Conservation (phyloP, 2,797 vertebrate genomes). For the Enteromius mattozi region DNA sequence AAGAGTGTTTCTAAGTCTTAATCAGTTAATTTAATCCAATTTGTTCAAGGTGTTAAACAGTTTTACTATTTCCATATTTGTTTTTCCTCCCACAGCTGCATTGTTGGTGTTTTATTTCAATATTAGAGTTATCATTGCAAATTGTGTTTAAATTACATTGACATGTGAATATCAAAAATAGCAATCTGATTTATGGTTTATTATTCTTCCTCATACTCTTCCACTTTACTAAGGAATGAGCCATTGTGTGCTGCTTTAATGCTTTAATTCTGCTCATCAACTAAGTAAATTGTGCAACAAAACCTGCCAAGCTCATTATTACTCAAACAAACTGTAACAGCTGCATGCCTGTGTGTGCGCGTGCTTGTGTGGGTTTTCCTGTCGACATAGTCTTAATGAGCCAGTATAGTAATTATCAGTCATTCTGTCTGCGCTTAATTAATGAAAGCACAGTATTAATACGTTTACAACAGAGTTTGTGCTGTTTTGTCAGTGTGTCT, state of each 20-base stretch:
- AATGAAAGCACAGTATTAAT: constrained; percentile 73
- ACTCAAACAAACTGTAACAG: constrained; percentile 70
- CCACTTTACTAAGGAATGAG: constrained; percentile 48
- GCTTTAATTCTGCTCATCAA: constrained; percentile 67
- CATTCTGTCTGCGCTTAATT: constrained; percentile 73
- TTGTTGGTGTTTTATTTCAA: constrained; percentile 8
- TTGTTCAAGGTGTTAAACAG: constrained; percentile 1
- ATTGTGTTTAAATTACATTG: not conserved
- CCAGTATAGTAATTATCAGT: constrained; percentile 77
- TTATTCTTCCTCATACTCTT: constrained; percentile 42
- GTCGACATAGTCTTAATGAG: constrained; percentile 76
- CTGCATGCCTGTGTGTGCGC: constrained; percentile 71
- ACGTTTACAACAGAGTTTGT: constrained; percentile 62
- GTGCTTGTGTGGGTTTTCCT: constrained; percentile 40
- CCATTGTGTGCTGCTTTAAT: constrained; percentile 68
- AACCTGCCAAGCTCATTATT: constrained; percentile 73
- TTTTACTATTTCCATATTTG: not conserved
- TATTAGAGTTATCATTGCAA: not conserved
- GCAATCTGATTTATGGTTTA: constrained; percentile 6
- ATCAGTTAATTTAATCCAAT: not conserved
- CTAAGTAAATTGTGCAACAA: constrained; percentile 71
- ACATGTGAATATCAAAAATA: not conserved
- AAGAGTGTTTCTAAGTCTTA: not conserved
- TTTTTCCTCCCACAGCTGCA: not conserved
- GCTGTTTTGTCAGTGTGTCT: constrained; percentile 22